Evolutionary conservation across 2,113 vertebrate species (phyloP).

Genomic region (Cynopterus brachyotis): DNA sequence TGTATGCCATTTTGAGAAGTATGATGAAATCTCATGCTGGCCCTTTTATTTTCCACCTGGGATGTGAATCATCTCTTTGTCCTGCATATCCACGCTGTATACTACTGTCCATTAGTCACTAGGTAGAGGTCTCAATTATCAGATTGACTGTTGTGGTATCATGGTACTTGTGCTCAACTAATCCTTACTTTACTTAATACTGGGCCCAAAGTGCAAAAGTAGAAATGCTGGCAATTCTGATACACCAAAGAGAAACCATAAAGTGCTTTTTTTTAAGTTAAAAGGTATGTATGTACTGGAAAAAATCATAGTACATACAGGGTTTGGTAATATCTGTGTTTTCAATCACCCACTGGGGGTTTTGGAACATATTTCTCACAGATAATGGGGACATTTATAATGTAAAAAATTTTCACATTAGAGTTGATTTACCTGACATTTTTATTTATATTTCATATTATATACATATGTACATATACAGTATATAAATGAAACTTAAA

Average conservation of each 20-base stretch:
- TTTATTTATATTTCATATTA: neutral
- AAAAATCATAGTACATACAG: neutral
- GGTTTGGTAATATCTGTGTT: neutral
- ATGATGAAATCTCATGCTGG: neutral
- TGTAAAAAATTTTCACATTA: neutral
- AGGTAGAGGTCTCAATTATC: neutral
- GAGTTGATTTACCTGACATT: neutral
- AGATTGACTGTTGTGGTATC: no score
- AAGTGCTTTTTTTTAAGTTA: neutral
- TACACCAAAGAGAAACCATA: neutral
- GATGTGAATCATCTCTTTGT: neutral
- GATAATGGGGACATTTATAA: neutral
- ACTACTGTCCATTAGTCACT: neutral
- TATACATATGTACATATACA: neutral
- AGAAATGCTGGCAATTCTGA: neutral
- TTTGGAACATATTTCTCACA: neutral
- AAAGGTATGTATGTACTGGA: neutral
- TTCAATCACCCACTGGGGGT: neutral
- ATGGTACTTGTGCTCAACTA: neutral
- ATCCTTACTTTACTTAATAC: neutral
- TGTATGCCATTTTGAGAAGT: neutral
- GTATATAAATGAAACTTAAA: neutral
- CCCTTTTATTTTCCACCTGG: no score
- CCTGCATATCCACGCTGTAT: neutral
- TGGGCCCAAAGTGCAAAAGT: neutral